These are phyloP conservation scores for Bedellia somnulentella DNA, from an alignment of 2,888 invertebrate species.

Conservation along the genomic window DNA sequence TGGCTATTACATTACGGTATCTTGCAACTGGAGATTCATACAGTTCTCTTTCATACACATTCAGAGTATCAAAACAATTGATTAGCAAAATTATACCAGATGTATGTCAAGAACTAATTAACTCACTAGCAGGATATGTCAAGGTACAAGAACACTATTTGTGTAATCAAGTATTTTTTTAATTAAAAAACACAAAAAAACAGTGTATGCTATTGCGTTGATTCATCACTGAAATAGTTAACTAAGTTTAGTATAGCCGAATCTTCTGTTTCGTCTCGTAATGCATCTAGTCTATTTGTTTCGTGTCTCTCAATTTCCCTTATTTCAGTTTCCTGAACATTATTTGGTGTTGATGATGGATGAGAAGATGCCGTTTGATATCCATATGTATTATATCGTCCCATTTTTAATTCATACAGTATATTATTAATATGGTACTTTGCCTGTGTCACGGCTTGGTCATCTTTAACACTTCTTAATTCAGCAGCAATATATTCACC, in stretches of 20 bases:
- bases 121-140: slow-evolving; percentile 9
- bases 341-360: slow-evolving; percentile 14
- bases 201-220: slow-evolving; percentile 9
- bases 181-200: slow-evolving; percentile 7
- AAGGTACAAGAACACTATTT: slow-evolving; percentile 9
- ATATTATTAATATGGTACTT: slow-evolving; percentile 15
- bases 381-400: slow-evolving; percentile 13
- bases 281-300: too few species aligned
- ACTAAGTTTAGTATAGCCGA: slow-evolving; percentile 12
- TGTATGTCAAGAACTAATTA: slow-evolving; percentile 7
- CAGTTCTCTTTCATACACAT: too few species aligned
- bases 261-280: slow-evolving; percentile 12
- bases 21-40: too few species aligned
- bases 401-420: too few species aligned
- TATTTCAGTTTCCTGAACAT: slow-evolving; percentile 13
- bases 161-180: slow-evolving; percentile 10
- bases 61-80: slow-evolving; percentile 9
- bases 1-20: too few species aligned
- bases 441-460: slow-evolving; percentile 14
- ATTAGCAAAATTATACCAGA: slow-evolving; percentile 4
- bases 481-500: slow-evolving; percentile 15
- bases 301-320: too few species aligned
- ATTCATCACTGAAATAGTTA: slow-evolving; percentile 13
- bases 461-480: slow-evolving; percentile 15
- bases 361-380: too few species aligned